A percentile compares a stretch with the other conserved stretches of the same genome.
phyloP scores from a whole-genome alignment of 1,140 invertebrate genomes.

The Danaus melanippus region DNA sequence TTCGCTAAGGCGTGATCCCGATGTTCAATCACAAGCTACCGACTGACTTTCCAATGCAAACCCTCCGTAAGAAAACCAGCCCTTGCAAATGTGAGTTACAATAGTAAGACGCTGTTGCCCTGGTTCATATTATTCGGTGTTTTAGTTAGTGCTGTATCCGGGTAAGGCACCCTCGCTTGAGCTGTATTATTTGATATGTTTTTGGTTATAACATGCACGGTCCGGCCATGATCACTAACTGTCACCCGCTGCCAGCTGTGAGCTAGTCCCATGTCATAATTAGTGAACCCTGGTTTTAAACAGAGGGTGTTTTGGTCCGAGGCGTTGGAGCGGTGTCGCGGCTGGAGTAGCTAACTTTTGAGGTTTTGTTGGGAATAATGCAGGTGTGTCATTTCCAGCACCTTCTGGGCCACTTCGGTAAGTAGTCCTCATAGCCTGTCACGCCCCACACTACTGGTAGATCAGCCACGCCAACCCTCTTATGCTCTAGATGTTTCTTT shows the following conservation, averaged over 20 bases:
- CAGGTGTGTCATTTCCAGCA: constrained; percentile 74
- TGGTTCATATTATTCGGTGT: constrained; percentile 46
- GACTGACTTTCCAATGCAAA: constrained; percentile 82
- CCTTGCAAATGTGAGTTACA: constrained; percentile 88
- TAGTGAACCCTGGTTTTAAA: constrained; percentile 64
- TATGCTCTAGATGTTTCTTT: constrained; percentile 6
- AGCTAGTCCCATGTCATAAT: constrained; percentile 55
- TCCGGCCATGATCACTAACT: constrained; percentile 39
- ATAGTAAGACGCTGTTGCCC: constrained; percentile 34
- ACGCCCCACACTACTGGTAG: constrained; percentile 22
- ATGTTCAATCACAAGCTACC: constrained; percentile 71
- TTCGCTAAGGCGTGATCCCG: constrained; percentile 39
- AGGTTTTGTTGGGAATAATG: constrained; percentile 64
- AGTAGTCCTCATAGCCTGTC: constrained; percentile 36
- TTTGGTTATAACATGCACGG: constrained; percentile 57
- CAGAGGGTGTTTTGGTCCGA: constrained; percentile 60
- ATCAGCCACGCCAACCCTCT: constrained; percentile 10
- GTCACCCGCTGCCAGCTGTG: constrained; percentile 26
- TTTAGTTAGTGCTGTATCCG: constrained; percentile 58
- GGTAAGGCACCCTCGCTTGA: constrained; percentile 49
- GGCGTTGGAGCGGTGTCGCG: constrained; percentile 40
- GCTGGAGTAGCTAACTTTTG: constrained; percentile 43
- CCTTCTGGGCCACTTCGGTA: constrained; percentile 70
- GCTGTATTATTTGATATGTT: constrained; percentile 58
- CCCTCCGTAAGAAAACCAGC: constrained; percentile 89